Base-by-base conservation (phyloP, 1,140 invertebrate genomes). In the Bombus sibiricus region DNA sequence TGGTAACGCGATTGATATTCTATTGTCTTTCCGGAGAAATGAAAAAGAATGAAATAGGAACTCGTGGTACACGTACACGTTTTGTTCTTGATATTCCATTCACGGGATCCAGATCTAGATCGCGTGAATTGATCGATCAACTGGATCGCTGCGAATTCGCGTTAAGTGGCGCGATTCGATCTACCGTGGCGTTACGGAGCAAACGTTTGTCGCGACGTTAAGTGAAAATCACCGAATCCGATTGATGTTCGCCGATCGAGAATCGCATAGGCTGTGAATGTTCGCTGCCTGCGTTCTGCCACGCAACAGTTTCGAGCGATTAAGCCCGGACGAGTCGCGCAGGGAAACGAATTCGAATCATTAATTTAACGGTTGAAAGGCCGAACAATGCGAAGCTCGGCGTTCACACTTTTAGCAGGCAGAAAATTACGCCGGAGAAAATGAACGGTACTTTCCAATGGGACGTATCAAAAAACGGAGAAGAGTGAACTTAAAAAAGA, bases 1-100 rank as follows among this genome's bases (percentile, higher is more conserved):
- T 18, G 47, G 13, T 62, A 18, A 62, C 25, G 39, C 37, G 34
- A 75, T 89, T 87, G 82, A 82, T 85, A 85, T 80, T 85, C 86
- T 71, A 43, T 66, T n/a, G 34, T 34, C 18, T 62, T 53, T 15
- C 37, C 18, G 3, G 4, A 12, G 5, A 57, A 72, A 74, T 12
- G 22, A 37, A 37, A 66, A 32, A 64, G 13, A 32, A 66, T 15
- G n/a, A 66, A 32, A n/a, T 32, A 18, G n/a, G 10, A 32, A 66
- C 47, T 53, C 47, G 47, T 5, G 47, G 18, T 0, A 66, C 15
- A 6, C n/a, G 62, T 64, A 64, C 62, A n/a, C 62, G n/a, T 68
- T 66, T 34, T 18, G 6, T n/a, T 1, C 64, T 64, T 57, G 69
- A 73, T 59, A 8, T n/a, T 34, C 18, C 4, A 13, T n/a, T 72